Base-by-base conservation (phyloP, 1,140 invertebrate genomes). In the Myzus persicae region DNA sequence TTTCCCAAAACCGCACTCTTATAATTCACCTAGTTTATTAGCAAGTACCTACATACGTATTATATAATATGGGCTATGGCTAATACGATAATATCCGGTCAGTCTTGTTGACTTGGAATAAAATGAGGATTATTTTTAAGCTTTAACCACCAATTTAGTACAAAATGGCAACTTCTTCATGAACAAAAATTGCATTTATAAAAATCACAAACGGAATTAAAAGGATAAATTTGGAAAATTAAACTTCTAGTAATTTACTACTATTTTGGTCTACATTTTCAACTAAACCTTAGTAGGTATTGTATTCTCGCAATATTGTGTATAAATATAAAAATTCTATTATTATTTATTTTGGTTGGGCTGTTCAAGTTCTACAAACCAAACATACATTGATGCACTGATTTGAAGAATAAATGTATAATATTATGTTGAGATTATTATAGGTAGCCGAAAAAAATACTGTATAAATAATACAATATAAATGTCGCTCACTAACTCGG, bases 361-460 rank as follows among this genome's bases (percentile, higher is more conserved):
- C 51, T 59, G 24, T 26, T 24, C 24, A 59, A 67, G 59, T 67
- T 67, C 1, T 67, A 67, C 54, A 31, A 31, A 59, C 9, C 54
- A 59, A 59, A 59, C 31, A 67, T 67, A 31, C 31, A 14, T 67
- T 59, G 31, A 31, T 67, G 31, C 59, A 67, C 59, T 67, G 59
- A 67, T 67, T 67, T 67, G 59, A n/a, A n/a, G 59, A 67, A 67
- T 76, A n/a, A 76, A n/a, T 76, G 59, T n/a, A n/a, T 76, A n/a
- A 31, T 81, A 38, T 82, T 81, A 38, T 82, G 36, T 36, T 40
- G 36, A 87, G 8, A n/a, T n/a, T 46, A 36, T 87, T 87, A 40
- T 40, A 26, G 9, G 42, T 46, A n/a, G 36, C 42, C 44, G 44
- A n/a, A 38, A 51, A n/a, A 82, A 40, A 42, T 42, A 48, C 11